Conservation (phyloP, 2,113 vertebrate species). For the Peromyscus polionotus region DNA sequence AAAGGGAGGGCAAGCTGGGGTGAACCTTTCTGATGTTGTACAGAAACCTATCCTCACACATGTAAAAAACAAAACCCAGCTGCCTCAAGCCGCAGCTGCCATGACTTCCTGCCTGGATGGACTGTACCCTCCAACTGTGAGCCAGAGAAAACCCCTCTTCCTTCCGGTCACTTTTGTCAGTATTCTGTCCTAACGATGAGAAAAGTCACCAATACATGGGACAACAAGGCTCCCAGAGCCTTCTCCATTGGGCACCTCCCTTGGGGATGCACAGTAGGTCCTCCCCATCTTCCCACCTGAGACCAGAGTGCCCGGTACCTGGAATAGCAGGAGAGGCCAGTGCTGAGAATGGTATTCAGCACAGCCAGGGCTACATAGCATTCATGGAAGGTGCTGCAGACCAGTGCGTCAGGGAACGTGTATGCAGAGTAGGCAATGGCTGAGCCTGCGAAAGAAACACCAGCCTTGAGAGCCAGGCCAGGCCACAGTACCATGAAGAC, state of each 20-base stretch:
- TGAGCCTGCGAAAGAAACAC: constrained; percentile 88
- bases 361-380: constrained; percentile 89
- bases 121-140: too few relatives aligned
- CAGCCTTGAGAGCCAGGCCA: not conserved
- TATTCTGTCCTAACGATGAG: not conserved
- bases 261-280: accelerated
- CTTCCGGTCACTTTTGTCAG: not conserved
- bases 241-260: not conserved
- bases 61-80: constrained; percentile 18
- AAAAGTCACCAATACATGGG: not conserved
- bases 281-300: accelerated
- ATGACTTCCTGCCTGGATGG: not conserved
- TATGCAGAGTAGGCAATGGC: constrained; percentile 95
- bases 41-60: not conserved
- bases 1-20: not conserved
- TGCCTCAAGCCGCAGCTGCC: not conserved
- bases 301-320: constrained; percentile 85
- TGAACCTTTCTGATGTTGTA: not conserved
- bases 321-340: constrained; percentile 94
- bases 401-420: constrained; percentile 91
- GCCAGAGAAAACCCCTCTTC: not conserved
- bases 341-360: constrained; percentile 90
- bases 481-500: accelerated
- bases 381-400: constrained; percentile 88
- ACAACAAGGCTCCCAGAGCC: not conserved